Base-by-base conservation (phyloP, 2,888 invertebrate species). In the Hedya salicella region DNA sequence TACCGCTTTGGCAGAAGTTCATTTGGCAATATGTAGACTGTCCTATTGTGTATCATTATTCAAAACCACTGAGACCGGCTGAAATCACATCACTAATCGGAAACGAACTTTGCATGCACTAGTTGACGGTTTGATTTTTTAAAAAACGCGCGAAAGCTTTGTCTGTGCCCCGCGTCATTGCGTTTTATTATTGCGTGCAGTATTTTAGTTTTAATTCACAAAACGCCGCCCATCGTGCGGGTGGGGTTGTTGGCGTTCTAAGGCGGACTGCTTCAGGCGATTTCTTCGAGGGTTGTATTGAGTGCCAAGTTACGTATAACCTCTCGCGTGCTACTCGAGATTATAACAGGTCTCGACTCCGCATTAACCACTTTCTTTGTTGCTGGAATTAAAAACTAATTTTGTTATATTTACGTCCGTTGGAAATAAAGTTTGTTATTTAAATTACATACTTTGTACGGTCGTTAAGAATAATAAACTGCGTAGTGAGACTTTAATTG, bases 11-110 rank as follows among this genome's bases (percentile, higher is more conserved):
- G 92, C 68, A 92, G 79, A 39, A 92, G 78, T 78, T 92, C 92
- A 68, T 91, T 91, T 75, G 92, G 92, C 79, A 92, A 81, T 71
- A 92, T 91, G 75, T 91, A 91, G 69, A 92, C 92, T 53, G 92
- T 91, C 66, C 91, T 81, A 68, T 91, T 92, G 73, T 91, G 88
- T 75, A 91, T 85, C 91, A 91, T 91, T 73, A 73, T 85, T 64
- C 59, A 54, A 56, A 63, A 57, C 50, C 60, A 61, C 36, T 59
- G 53, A 44, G 49, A 59, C 50, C 53, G 39, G 62, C 48, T 48
- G 60, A 56, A 67, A 62, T 62, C 69, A 69, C 61, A 61, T 63
- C 68, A 68, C 54, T 68, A 69, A 64, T 59, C 69, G 69, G 70
- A 62, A 62, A 59, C 62, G 69, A 63, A 54, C 57, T 44, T 50